Percentiles rank a stretch among this genome's conserved stretches.
Evolutionary conservation across 1,140 invertebrate species (phyloP).

Genomic region (Aphis gossypii): DNA sequence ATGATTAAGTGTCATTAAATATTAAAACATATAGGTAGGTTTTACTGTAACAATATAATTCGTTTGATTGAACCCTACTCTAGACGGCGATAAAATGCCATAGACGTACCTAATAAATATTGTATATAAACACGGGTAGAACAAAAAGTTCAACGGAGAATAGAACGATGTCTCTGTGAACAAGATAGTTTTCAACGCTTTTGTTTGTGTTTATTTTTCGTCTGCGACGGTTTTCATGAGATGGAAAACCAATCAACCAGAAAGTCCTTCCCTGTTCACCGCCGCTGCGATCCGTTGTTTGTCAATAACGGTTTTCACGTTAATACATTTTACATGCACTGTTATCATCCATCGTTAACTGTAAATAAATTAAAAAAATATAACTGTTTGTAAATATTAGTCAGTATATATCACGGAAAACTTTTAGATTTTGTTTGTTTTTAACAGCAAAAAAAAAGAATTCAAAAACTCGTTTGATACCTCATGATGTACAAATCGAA

Average conservation of each 20-base stretch:
- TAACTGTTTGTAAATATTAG: not conserved
- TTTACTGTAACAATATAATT: not conserved
- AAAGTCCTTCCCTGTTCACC: not conserved
- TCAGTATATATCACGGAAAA: not conserved
- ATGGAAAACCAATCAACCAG: not conserved
- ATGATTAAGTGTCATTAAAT: conserved; percentile 3
- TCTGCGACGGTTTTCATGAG: not conserved
- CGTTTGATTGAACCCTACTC: not conserved
- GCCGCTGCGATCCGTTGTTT: not conserved
- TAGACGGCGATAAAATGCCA: not conserved
- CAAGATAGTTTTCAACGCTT: not conserved
- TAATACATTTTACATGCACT: not conserved
- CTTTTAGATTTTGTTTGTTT: not conserved
- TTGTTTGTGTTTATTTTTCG: conserved; percentile 21
- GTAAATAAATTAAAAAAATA: not conserved
- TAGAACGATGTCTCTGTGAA: not conserved
- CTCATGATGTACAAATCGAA: not conserved
- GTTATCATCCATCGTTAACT: not conserved
- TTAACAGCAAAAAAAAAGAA: not conserved
- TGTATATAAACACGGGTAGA: not conserved
- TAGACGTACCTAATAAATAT: not conserved
- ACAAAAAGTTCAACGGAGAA: not conserved
- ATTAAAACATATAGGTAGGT: not conserved
- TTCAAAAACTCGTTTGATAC: not conserved
- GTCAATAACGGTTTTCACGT: conserved; percentile 20